These are phyloP conservation scores for Remorina albescens DNA, from an alignment of 2,797 vertebrate species.

Conservation along the genomic window DNA sequence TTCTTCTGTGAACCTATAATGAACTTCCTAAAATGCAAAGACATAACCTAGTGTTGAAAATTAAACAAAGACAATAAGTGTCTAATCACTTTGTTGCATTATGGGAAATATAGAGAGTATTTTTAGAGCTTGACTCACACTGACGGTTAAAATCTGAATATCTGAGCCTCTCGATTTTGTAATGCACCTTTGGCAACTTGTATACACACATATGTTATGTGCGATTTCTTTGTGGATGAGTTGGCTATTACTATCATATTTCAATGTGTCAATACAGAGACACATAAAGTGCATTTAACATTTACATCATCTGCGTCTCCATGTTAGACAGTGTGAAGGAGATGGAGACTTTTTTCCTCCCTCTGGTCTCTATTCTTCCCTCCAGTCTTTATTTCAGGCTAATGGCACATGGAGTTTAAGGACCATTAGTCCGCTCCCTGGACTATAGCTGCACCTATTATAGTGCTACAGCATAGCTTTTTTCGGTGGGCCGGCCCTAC, in stretches of 20 bases:
- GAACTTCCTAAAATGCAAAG: neutral
- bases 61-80: neutral
- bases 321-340: slow-evolving; percentile 42
- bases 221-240: slow-evolving; percentile 5
- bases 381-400: slow-evolving; percentile 80
- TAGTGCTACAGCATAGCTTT: slow-evolving; percentile 74
- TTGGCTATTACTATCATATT: slow-evolving; percentile 16
- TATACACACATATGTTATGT: no score
- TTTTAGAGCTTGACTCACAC: neutral
- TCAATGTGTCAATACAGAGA: slow-evolving; percentile 34
- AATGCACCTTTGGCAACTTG: no score
- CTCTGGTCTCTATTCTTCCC: slow-evolving; percentile 65
- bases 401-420: slow-evolving; percentile 81
- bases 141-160: neutral
- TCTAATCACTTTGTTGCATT: neutral
- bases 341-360: slow-evolving; percentile 49
- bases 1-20: neutral
- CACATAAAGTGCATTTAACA: slow-evolving; percentile 56
- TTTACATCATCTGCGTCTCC: slow-evolving; percentile 53
- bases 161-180: neutral
- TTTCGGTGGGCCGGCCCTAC: slow-evolving; percentile 76
- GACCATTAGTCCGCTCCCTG: slow-evolving; percentile 80
- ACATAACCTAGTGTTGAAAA: neutral
- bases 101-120: neutral
- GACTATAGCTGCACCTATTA: slow-evolving; percentile 83